These are phyloP conservation scores for Atethmia centrago DNA, from an alignment of 2,888 invertebrate species.

Conservation along the genomic window DNA sequence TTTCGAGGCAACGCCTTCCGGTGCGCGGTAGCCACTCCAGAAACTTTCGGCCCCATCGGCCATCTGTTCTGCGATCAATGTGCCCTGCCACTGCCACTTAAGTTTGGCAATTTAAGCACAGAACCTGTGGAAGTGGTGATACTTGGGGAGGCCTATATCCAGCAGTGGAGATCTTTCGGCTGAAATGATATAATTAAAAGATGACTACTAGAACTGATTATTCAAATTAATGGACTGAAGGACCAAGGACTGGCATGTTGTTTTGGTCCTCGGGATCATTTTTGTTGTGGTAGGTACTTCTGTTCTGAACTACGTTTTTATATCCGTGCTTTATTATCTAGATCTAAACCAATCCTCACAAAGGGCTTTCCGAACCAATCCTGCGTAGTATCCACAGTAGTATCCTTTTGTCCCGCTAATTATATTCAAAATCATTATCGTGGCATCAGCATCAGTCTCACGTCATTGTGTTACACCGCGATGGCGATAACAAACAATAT, in stretches of 20 bases:
- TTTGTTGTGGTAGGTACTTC: background rate
- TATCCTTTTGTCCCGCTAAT: slow-evolving; percentile 43
- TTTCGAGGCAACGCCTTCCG: background rate
- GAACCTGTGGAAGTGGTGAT: background rate
- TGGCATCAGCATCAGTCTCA: slow-evolving; percentile 25
- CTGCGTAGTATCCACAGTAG: background rate
- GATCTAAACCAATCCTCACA: slow-evolving; percentile 9
- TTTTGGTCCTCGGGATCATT: background rate
- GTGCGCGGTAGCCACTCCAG: background rate
- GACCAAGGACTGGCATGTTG: background rate
- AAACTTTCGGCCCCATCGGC: background rate
- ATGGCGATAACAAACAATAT: slow-evolving; percentile 55
- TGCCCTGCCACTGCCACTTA: background rate
- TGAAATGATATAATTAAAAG: background rate
- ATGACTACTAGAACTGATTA: background rate
- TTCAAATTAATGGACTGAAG: background rate
- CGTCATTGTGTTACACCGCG: slow-evolving; percentile 53
- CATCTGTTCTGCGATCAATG: background rate
- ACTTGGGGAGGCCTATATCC: background rate
- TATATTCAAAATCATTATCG: slow-evolving; percentile 45
- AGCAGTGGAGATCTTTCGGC: background rate
- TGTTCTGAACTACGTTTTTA: background rate
- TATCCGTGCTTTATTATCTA: background rate
- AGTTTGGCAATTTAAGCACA: background rate
- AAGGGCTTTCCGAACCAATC: slow-evolving; percentile 9